These are phyloP conservation scores for Morpho deidamia DNA, from an alignment of 2,888 invertebrate species.

Conservation along the genomic window DNA sequence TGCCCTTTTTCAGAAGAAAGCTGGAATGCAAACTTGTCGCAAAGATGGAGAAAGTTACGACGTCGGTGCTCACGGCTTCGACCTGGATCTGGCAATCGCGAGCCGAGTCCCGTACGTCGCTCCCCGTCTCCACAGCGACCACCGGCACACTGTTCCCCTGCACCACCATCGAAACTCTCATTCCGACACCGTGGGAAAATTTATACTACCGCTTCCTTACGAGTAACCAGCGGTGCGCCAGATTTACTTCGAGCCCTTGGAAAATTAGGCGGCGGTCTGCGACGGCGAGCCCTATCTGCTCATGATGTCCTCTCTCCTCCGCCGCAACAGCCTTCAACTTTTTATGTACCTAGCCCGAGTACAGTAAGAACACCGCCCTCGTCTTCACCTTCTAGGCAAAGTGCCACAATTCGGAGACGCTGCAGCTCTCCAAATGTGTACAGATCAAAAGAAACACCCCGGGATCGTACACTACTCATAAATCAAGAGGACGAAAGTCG, in stretches of 20 bases:
- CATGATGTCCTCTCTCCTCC: slow-evolving; percentile 82
- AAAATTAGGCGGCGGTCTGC: slow-evolving; percentile 83
- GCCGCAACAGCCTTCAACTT: slow-evolving; percentile 78
- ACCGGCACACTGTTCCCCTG: slow-evolving; percentile 69
- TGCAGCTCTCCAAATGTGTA: slow-evolving; percentile 72
- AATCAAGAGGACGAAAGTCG: slow-evolving; percentile 59
- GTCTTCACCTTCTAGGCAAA: slow-evolving; percentile 59
- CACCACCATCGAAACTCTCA: slow-evolving; percentile 67
- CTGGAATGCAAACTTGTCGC: slow-evolving; percentile 86
- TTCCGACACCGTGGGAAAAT: slow-evolving; percentile 72
- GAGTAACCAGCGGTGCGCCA: slow-evolving; percentile 79
- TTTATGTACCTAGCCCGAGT: slow-evolving; percentile 84
- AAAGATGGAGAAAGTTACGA: slow-evolving; percentile 85
- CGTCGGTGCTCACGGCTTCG: slow-evolving; percentile 83
- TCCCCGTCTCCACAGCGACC: slow-evolving; percentile 77
- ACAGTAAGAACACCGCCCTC: slow-evolving; percentile 64
- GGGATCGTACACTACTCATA: slow-evolving; percentile 54
- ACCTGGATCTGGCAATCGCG: slow-evolving; percentile 79
- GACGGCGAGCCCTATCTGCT: slow-evolving; percentile 83
- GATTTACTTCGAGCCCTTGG: slow-evolving; percentile 83
- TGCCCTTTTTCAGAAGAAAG: slow-evolving; percentile 79
- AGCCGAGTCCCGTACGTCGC: slow-evolving; percentile 75
- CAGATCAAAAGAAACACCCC: slow-evolving; percentile 47
- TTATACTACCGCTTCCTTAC: slow-evolving; percentile 68
- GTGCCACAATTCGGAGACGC: slow-evolving; percentile 53